A percentile compares a stretch with the other conserved stretches of the same genome.
These are phyloP conservation scores for Hydraecia micacea DNA, from an alignment of 2,888 invertebrate genomes.

Conservation along the genomic window DNA sequence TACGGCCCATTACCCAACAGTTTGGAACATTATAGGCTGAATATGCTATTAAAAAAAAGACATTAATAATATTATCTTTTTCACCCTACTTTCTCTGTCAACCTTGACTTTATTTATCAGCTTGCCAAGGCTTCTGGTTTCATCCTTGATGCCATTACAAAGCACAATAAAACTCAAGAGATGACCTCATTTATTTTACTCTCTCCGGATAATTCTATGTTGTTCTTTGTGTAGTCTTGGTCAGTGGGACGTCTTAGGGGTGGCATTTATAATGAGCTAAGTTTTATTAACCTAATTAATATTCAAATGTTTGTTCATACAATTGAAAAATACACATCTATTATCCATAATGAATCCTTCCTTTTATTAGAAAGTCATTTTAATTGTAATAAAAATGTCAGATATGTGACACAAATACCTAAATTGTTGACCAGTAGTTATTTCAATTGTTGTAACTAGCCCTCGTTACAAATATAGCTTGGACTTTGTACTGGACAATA, in stretches of 20 bases:
- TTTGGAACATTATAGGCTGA: neutral
- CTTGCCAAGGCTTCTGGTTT: slow-evolving; percentile 1
- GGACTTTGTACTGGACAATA: slow-evolving; percentile 54
- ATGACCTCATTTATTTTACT: slow-evolving; percentile 9
- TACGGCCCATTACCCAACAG: too few species aligned
- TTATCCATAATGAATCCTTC: neutral
- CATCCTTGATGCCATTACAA: slow-evolving; percentile 8
- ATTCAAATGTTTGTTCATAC: neutral
- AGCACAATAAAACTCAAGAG: slow-evolving; percentile 1
- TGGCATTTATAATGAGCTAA: too few species aligned
- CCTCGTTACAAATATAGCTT: slow-evolving; percentile 41
- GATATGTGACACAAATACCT: slow-evolving; percentile 25
- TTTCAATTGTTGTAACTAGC: slow-evolving; percentile 46
- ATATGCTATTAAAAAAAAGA: too few species aligned
- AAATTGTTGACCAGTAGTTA: slow-evolving; percentile 41
- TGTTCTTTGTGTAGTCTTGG: neutral
- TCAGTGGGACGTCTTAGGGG: too few species aligned
- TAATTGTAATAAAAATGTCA: slow-evolving; percentile 19
- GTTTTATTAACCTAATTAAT: neutral
- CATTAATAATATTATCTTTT: too few species aligned
- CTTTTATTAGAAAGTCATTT: neutral
- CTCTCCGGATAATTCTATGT: slow-evolving; percentile 9
- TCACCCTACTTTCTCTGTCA: slow-evolving; percentile 1
- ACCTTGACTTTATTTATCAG: slow-evolving; percentile 22
- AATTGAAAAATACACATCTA: neutral